These are phyloP conservation scores for Helostoma temminkii DNA, from an alignment of 2,797 vertebrate genomes.

Conservation along the genomic window DNA sequence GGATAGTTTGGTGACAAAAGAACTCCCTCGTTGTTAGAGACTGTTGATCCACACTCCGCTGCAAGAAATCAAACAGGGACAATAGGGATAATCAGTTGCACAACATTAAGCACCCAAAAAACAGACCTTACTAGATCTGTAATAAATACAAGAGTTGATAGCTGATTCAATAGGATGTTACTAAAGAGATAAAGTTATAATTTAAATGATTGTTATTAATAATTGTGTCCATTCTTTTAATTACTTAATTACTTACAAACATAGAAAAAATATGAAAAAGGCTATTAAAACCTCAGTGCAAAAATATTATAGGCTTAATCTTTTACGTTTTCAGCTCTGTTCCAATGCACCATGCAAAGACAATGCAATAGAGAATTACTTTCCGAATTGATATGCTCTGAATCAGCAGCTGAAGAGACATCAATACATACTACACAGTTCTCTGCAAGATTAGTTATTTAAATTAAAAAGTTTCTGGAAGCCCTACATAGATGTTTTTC, in stretches of 20 bases:
- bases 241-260: conserved; percentile 40
- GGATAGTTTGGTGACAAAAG: conserved; percentile 97
- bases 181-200: conserved; percentile 33
- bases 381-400: conserved; percentile 19
- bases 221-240: conserved; percentile 22
- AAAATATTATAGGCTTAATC: conserved; percentile 29
- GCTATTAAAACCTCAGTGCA: conserved; percentile 29
- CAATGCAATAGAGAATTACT: conserved; percentile 13
- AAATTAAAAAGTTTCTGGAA: background rate
- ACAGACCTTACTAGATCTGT: background rate
- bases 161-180: conserved; percentile 15
- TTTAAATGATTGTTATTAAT: conserved; percentile 25
- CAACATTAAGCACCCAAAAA: conserved; percentile 11
- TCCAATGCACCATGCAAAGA: conserved; percentile 1
- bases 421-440: background rate
- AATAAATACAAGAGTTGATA: conserved; percentile 10
- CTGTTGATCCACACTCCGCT: conserved; percentile 96
- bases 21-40: conserved; percentile 92
- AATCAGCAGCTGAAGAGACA: conserved; percentile 12
- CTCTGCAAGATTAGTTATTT: conserved; percentile 4
- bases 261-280: conserved; percentile 30
- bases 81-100: conserved; percentile 43
- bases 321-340: too few species aligned
- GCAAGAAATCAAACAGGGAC: conserved; percentile 61
- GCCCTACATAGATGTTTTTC: conserved; percentile 1